A percentile compares a stretch with the other conserved stretches of the same genome.
phyloP scores from a whole-genome alignment of 1,140 invertebrate species.

The Camponotus pennsylvanicus region DNA sequence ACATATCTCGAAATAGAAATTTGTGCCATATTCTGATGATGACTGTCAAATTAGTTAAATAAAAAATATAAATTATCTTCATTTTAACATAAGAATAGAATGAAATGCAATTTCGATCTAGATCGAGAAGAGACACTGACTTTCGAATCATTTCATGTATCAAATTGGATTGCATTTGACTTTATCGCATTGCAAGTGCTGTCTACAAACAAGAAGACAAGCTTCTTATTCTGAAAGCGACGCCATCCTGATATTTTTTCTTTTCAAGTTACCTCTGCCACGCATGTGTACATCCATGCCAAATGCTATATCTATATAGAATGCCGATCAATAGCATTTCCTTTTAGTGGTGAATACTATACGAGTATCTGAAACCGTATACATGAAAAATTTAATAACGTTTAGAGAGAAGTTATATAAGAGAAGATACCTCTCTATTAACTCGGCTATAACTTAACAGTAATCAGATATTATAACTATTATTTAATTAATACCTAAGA shows the following conservation, averaged over 20 bases:
- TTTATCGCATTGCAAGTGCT: slow-evolving; percentile 11
- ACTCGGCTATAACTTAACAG: not conserved
- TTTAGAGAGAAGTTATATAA: not conserved
- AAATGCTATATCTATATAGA: slow-evolving; percentile 7
- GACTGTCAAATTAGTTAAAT: not conserved
- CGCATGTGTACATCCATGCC: not conserved
- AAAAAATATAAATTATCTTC: not conserved
- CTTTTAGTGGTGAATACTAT: not conserved
- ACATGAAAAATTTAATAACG: slow-evolving; percentile 7
- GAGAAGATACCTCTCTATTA: not conserved
- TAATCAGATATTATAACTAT: not conserved
- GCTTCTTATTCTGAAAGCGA: not conserved
- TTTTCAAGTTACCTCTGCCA: not conserved
- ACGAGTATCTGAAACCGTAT: not conserved
- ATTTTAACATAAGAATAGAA: not conserved
- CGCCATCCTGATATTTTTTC: not conserved
- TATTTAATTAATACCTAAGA: not conserved
- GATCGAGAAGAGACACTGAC: not conserved
- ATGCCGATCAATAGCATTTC: slow-evolving; percentile 31
- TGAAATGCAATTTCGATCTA: not conserved
- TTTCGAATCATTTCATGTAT: not conserved
- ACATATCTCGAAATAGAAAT: not conserved
- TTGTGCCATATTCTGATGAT: not conserved
- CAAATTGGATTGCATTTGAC: slow-evolving; percentile 30
- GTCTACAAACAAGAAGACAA: slow-evolving; percentile 25